phyloP scores from a whole-genome alignment of 2,888 invertebrate genomes.

The Tetragnatha montana region DNA sequence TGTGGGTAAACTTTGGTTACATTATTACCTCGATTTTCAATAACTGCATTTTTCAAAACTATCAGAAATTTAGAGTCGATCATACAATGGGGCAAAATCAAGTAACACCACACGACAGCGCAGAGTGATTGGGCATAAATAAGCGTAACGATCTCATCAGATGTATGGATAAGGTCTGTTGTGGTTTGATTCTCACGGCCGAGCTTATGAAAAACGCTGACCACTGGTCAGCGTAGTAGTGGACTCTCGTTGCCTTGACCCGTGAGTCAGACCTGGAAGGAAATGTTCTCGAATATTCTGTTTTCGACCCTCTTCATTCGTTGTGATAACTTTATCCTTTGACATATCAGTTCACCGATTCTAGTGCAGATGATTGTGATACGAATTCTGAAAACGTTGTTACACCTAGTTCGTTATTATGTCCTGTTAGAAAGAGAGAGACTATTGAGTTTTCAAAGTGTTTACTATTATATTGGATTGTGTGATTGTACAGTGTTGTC shows the following conservation, averaged over 20 bases:
- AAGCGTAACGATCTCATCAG: not conserved
- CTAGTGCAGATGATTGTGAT: slow-evolving; percentile 57
- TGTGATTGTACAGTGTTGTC: slow-evolving; percentile 45
- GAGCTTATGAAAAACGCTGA: slow-evolving; percentile 49
- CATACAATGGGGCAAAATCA: not conserved
- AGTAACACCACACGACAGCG: not conserved
- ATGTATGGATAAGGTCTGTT: not conserved
- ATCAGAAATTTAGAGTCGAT: not conserved
- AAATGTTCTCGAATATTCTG: slow-evolving; percentile 6
- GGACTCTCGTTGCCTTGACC: slow-evolving; percentile 41
- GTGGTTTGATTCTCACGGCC: slow-evolving; percentile 38
- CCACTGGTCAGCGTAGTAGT: slow-evolving; percentile 12
- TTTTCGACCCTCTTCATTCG: not conserved
- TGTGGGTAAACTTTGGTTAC: no score
- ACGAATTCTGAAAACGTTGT: slow-evolving; percentile 51
- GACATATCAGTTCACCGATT: slow-evolving; percentile 57
- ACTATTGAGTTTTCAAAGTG: slow-evolving; percentile 42
- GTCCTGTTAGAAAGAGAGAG: slow-evolving; percentile 45
- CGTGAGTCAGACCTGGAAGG: slow-evolving; percentile 34
- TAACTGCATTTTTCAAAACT: not conserved
- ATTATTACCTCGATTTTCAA: not conserved
- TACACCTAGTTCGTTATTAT: slow-evolving; percentile 48
- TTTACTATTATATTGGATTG: slow-evolving; percentile 30
- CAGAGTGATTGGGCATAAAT: not conserved
- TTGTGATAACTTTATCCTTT: slow-evolving; percentile 14